These are phyloP conservation scores for Rhynchonycteris naso DNA, from an alignment of 2,797 vertebrate species.

Conservation along the genomic window DNA sequence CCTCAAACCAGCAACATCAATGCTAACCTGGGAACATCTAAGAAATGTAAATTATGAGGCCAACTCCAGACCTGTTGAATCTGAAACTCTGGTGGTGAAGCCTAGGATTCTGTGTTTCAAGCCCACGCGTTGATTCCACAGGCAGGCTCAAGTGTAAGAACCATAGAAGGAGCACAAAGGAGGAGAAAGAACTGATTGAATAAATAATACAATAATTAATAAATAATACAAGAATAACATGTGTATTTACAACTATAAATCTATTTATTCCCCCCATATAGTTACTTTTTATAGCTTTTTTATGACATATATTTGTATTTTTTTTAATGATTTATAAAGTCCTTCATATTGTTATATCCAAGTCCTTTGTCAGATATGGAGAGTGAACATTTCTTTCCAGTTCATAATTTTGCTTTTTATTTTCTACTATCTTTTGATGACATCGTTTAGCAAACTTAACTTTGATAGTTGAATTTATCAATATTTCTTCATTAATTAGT, in stretches of 20 bases:
- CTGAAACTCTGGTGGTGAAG: neutral
- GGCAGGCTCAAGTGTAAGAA: neutral
- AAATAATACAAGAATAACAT: neutral
- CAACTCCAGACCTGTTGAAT: neutral
- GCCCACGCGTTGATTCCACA: neutral
- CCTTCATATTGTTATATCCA: neutral
- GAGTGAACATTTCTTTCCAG: neutral
- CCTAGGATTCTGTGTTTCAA: neutral
- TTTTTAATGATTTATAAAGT: neutral
- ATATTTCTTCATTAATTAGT: neutral
- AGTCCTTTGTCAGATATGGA: neutral
- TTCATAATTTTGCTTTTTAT: neutral
- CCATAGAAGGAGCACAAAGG: neutral
- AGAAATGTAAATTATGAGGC: neutral
- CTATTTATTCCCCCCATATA: neutral
- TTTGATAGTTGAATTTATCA: neutral
- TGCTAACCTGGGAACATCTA: neutral
- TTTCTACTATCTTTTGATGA: constrained; percentile 7
- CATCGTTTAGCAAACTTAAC: neutral
- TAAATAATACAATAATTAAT: neutral
- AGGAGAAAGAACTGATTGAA: neutral
- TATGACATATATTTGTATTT: neutral
- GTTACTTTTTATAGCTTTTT: neutral
- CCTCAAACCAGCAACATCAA: neutral
- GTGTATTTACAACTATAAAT: neutral